Conservation (phyloP, 2,888 invertebrate genomes). For the Mythimna impura region DNA sequence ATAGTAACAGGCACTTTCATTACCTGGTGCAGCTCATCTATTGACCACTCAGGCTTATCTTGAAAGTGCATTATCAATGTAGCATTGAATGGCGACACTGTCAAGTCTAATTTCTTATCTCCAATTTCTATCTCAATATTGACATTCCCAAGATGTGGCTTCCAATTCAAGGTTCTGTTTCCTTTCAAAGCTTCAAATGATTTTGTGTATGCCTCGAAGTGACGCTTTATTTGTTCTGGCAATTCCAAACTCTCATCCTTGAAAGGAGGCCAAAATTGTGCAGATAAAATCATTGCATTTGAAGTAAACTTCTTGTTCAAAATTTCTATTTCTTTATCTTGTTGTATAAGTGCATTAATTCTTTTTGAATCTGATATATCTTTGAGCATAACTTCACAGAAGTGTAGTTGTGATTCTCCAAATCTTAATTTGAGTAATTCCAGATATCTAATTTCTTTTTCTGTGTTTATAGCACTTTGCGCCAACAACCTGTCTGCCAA, state of each 20-base stretch:
- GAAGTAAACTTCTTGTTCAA: constrained; percentile 83
- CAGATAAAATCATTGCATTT: constrained; percentile 97
- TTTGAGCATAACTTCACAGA: constrained; percentile 99
- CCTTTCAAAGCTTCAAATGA: constrained; percentile 97
- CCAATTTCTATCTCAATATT: constrained; percentile 97
- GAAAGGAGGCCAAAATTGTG: constrained; percentile 99
- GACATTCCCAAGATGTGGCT: constrained; percentile 97
- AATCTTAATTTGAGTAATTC: constrained; percentile 98
- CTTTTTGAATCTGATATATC: constrained; percentile 99
- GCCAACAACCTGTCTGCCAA: constrained; percentile 97
- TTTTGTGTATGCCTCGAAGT: constrained; percentile 96
- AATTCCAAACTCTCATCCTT: constrained; percentile 98
- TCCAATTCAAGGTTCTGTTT: constrained; percentile 98
- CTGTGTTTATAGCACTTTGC: constrained; percentile 96
- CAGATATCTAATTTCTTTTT: constrained; percentile 97
- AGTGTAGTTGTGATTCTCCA: constrained; percentile 98
- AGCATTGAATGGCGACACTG: constrained; percentile 98
- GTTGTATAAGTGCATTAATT: constrained; percentile 96
- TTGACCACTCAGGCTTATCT: constrained; percentile 95
- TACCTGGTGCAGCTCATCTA: constrained; percentile 95
- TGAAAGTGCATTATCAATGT: constrained; percentile 98
- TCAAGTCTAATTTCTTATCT: constrained; percentile 94
- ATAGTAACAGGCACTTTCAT: constrained; percentile 97
- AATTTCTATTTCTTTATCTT: constrained; percentile 91
- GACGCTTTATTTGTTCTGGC: constrained; percentile 94